Evolutionary conservation across 1,140 invertebrate species (phyloP).

Genomic region (Brachionus paranguensis): DNA sequence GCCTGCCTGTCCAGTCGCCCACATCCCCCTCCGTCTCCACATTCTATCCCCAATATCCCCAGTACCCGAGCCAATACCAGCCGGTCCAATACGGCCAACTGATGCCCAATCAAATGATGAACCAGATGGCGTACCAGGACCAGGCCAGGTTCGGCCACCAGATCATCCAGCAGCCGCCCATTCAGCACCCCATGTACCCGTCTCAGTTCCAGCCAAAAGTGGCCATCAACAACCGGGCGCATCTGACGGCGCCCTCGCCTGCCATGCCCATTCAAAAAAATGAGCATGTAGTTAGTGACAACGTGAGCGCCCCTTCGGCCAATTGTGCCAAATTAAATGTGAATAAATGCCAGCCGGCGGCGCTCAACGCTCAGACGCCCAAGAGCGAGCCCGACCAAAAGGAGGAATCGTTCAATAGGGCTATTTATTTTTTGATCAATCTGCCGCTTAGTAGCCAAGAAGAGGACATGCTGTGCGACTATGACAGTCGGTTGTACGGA

Average conservation of each 20-base stretch:
- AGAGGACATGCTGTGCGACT: slow-evolving; percentile 13
- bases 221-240: background rate
- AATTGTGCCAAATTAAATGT: background rate
- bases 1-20: background rate
- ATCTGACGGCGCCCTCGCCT: background rate
- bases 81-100: background rate
- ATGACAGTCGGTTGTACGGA: slow-evolving; percentile 31
- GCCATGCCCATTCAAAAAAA: background rate
- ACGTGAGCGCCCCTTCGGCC: background rate
- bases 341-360: background rate
- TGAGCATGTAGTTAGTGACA: background rate
- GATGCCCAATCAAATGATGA: background rate
- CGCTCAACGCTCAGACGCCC: background rate
- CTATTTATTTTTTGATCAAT: slow-evolving; percentile 12
- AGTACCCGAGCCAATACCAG: background rate
- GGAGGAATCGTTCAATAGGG: background rate
- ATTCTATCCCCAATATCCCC: background rate
- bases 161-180: background rate
- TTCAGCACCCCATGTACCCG: background rate
- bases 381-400: background rate
- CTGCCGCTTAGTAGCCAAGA: background rate
- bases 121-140: background rate
- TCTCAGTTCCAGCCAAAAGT: background rate
- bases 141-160: background rate
- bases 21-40: background rate